Evolutionary conservation across 2,888 invertebrate species (phyloP), one percentile per base, ranked within the genome.

Genomic region (Danaus chrysippus): DNA sequence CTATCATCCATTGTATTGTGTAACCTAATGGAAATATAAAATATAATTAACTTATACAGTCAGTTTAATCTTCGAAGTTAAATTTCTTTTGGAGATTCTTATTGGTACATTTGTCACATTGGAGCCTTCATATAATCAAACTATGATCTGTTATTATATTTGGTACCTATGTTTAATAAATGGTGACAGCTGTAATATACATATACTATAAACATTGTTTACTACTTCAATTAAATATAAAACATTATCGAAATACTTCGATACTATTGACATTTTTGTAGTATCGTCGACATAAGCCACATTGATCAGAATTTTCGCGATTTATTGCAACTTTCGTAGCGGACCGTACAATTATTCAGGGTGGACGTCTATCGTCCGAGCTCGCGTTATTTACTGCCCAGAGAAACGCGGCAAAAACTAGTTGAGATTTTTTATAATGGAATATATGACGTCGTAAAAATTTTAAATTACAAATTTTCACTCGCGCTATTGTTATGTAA

Each of bases 331-430:
- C 46, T 11, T 44, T 13, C 42, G 56, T 56, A 59, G 53, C 44
- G 15, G 42, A 46, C 44, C 42, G 41, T 56, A 46, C 34, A 19
- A 59, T 54, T 59, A 59, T 52, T 63, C 59, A 59, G 42, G 42
- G 43, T 68, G 12, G 43, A 71, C 73, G 74, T 78, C 76, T 77
- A 79, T 81, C 78, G 75, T 71, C 64, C 69, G 66, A 62, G 62
- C 68, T 49, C 17, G 70, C 71, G 66, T 69, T 69, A 71, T 64
- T 66, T 59, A 66, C 56, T 57, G 55, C 61, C 55, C 44, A 10
- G 42, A 52, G 59, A 62, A 59, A 53, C 34, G 59, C 34, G 58
- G 44, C 49, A 58, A 54, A 57, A 58, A 59, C 59, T 49, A 62
- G 58, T 17, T 42, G 52, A 44, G 59, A 59, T 58, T 61, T 34